phyloP scores from a whole-genome alignment of 2,888 invertebrate genomes.

The Amphipoea oculea region DNA sequence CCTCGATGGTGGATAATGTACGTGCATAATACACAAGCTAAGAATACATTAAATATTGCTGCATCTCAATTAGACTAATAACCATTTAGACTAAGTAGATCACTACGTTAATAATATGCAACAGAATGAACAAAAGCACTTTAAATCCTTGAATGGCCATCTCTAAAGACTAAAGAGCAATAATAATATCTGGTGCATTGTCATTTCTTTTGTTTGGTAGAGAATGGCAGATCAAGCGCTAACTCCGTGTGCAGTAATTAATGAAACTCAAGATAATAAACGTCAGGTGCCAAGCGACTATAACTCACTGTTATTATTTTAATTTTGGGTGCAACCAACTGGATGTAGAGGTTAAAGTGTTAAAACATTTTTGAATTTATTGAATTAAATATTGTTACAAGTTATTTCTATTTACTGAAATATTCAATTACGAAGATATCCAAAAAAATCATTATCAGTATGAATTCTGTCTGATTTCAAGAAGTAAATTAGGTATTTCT shows the following conservation, averaged over 20 bases:
- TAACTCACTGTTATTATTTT: conserved; percentile 53
- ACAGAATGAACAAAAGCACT: conserved; percentile 45
- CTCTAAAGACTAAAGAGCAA: conserved; percentile 48
- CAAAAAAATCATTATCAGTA: not conserved
- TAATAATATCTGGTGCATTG: conserved; percentile 65
- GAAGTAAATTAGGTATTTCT: too few species aligned
- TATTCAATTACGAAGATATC: not conserved
- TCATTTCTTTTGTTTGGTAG: conserved; percentile 59
- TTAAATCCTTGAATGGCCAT: conserved; percentile 36
- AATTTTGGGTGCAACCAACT: conserved; percentile 33
- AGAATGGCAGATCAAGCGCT: conserved; percentile 61
- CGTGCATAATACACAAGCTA: not conserved
- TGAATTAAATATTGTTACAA: not conserved
- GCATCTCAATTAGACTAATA: conserved; percentile 17
- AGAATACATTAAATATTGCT: not conserved
- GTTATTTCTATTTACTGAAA: not conserved
- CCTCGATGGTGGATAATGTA: not conserved
- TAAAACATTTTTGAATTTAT: not conserved
- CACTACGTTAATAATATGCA: conserved; percentile 28
- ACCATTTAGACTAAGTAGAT: conserved; percentile 18
- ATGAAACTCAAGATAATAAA: conserved; percentile 65
- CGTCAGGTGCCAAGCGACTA: conserved; percentile 50
- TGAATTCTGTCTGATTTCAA: not conserved
- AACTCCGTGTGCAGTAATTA: conserved; percentile 62
- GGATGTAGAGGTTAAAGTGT: not conserved